Evolutionary conservation across 1,140 invertebrate species (phyloP).

Genomic region (Pinna nobilis): DNA sequence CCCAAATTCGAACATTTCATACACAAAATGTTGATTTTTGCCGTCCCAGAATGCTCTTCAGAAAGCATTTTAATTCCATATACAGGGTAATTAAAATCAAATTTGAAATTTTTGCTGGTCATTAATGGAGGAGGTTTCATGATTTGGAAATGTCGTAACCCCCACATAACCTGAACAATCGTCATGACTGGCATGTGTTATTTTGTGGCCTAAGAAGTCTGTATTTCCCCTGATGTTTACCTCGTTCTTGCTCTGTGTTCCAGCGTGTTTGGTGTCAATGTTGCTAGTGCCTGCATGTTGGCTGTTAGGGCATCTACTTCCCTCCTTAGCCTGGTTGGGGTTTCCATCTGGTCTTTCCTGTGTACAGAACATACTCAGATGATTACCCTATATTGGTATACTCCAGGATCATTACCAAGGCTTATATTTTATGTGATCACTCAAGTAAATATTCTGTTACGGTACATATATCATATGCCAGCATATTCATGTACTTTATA

Average conservation of each 20-base stretch:
- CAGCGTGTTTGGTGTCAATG: constrained; percentile 63
- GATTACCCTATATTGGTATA: not conserved
- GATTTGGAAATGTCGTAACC: not conserved
- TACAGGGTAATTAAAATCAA: too few relatives aligned
- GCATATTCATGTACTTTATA: too few relatives aligned
- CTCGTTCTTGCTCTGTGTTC: constrained; percentile 41
- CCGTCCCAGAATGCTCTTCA: too few relatives aligned
- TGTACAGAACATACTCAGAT: not conserved
- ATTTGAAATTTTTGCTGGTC: too few relatives aligned
- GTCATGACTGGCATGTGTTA: not conserved
- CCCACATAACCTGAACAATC: not conserved
- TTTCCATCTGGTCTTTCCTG: constrained; percentile 55
- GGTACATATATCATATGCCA: too few relatives aligned
- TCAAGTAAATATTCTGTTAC: too few relatives aligned
- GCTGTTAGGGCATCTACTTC: constrained; percentile 69
- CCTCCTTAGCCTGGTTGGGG: constrained; percentile 61
- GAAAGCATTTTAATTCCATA: too few relatives aligned
- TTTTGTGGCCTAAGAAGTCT: not conserved
- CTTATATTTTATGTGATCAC: too few relatives aligned
- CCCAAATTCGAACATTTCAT: too few relatives aligned
- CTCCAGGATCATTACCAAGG: too few relatives aligned
- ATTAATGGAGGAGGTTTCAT: too few relatives aligned
- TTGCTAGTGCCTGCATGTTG: constrained; percentile 67
- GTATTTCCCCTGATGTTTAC: constrained; percentile 12
- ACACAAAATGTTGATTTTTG: too few relatives aligned